Base-by-base conservation (phyloP, 2,888 invertebrate genomes). In the Loripinus fragilis region DNA sequence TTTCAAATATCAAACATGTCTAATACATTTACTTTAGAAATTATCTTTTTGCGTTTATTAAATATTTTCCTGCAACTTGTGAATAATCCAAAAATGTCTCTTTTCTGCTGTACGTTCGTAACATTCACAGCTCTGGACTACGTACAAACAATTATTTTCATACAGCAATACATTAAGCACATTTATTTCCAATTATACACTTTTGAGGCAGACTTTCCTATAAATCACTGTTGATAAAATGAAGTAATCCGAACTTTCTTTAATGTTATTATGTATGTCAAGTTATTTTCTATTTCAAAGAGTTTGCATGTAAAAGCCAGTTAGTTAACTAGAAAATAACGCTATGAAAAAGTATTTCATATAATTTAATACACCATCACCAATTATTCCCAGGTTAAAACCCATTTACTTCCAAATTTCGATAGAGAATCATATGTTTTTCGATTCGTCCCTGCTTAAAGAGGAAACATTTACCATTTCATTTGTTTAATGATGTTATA, bases 401-500 rank as follows among this genome's bases (percentile, higher is more conserved):
- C 23, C 52, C 52, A 23, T 52, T n/a, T 52, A 20, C 23, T 25
- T 25, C 52, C 52, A 8, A 52, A 2, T 10, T 15, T 52, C 10
- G 25, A 2, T 23, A 1, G 5, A 23, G 5, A 52, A 52, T 10
- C 5, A 52, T 23, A 5, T 52, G 25, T 20, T 52, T 52, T 8
- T 2, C 23, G 25, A 8, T 23, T 23, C 7, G 7, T 52, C 33
- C 33, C 60, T 33, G 60, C 33, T 60, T 33, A 60, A 60, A 60
- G 30, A 60, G 17, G 17, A 17, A 33, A 33, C 33, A 33, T 20
- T 60, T 60, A 60, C 3, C 60, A 8, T 60, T 60, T 60, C 33
- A 60, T 1, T 33, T 33, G 15, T 60, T 60, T 33, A 60, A 33
- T 60, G 60, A 33, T 60, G 60, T 33, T 60, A 60, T 23, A 52